Conservation (phyloP, 2,888 invertebrate genomes). For the Fragum sueziense region DNA sequence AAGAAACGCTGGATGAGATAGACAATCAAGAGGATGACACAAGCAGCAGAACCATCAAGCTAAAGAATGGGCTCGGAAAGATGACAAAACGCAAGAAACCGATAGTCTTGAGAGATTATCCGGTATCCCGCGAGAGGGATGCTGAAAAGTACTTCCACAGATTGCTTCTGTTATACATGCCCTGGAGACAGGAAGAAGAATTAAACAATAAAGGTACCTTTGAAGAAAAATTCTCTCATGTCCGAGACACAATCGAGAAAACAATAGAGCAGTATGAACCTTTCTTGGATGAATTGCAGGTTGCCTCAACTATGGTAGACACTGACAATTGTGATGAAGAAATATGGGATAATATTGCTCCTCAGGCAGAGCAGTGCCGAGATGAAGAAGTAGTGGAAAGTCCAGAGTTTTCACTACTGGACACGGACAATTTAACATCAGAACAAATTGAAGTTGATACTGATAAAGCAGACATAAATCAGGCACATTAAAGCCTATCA, state of each 20-base stretch:
- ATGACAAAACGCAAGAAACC: slow-evolving; percentile 28
- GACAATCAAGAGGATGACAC: no score
- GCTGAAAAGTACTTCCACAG: slow-evolving; percentile 39
- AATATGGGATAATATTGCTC: slow-evolving; percentile 46
- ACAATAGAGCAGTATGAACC: background rate
- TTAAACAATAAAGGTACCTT: slow-evolving; percentile 2
- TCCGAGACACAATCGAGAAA: background rate
- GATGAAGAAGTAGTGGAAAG: slow-evolving; percentile 3
- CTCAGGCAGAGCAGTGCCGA: slow-evolving; percentile 32
- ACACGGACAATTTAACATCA: slow-evolving; percentile 24
- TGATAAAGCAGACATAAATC: background rate
- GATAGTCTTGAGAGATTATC: slow-evolving; percentile 16
- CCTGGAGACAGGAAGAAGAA: slow-evolving; percentile 44
- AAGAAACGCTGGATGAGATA: no score
- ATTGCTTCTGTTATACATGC: slow-evolving; percentile 37
- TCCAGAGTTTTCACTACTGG: slow-evolving; percentile 7
- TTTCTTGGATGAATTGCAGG: background rate
- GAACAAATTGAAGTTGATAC: slow-evolving; percentile 22
- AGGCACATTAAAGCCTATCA: background rate
- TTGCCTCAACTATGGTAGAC: slow-evolving; percentile 15
- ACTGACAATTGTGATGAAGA: slow-evolving; percentile 33
- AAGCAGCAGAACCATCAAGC: no score
- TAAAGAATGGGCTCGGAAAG: slow-evolving; percentile 34
- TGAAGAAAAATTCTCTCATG: background rate
- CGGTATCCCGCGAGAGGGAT: slow-evolving; percentile 33